Evolutionary conservation across 1,140 invertebrate genomes (phyloP), one percentile per base, ranked within the genome.

Genomic region (Eciton burchellii): DNA sequence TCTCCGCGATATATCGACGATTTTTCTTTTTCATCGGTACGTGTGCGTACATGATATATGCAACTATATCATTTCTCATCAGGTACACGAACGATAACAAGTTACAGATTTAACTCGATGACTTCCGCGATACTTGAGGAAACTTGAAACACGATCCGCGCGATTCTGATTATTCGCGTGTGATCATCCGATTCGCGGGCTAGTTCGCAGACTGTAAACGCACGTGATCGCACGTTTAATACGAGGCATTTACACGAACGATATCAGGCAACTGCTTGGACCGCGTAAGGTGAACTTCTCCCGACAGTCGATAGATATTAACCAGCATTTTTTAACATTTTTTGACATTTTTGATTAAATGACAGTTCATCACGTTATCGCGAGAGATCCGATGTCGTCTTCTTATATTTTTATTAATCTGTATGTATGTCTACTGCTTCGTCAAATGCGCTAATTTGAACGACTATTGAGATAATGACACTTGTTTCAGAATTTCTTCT

Each of bases 31-130:
- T 47, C 35, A 60, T 35, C 35, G 6, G 35, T 6, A 35, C 35
- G 6, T 35, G 6, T 35, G 35, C 6, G 6, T n/a, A 35, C 6
- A 35, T 35, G 35, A 35, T 35, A 6, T 35, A 35, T 35, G 85
- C 54, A 73, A 57, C 4, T 71, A 74, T 68, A 73, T 81, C 68
- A 65, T 72, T 14, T 65, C 72, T 79, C 47, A 74, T 87, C 85
- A 87, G 84, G 84, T 87, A 87, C 84, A 68, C 60, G 59, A 79
- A 56, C 60, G 19, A 49, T 71, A 86, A 76, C 52, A 62, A 16
- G 52, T 76, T 77, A 63, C 57, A 54, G 26, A 21, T 41, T 68
- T 73, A 21, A 60, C 45, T 68, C 14, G 74, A 29, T 45, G 35
- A 29, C 49, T 29, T 14, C 26, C 12, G 41, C 8, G 11, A 57